Percentiles rank a stretch among this genome's conserved stretches.
Evolutionary conservation across 30 jellyfish, hydroid and myxozoan species (phyloP).

Genomic region (Chironex yamaguchii): DNA sequence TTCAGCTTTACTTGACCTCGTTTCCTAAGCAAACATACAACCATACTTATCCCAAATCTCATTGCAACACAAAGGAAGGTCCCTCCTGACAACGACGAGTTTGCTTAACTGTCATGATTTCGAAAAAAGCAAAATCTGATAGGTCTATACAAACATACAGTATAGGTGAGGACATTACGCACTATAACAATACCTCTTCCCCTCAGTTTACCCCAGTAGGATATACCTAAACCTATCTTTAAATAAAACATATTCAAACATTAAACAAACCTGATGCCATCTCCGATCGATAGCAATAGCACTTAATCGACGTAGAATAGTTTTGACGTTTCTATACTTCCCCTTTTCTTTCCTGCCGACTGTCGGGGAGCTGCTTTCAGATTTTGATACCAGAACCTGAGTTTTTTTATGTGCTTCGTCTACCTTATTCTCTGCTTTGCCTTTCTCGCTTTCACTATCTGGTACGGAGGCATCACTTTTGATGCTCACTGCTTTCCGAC

Average conservation of each 20-base stretch:
- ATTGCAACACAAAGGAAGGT: too few relatives aligned
- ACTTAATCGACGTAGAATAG: slow-evolving; percentile 91
- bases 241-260: not conserved
- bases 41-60: too few relatives aligned
- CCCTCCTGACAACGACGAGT: too few relatives aligned
- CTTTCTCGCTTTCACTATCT: not conserved
- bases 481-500: slow-evolving; percentile 63
- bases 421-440: not conserved
- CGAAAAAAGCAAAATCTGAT: too few relatives aligned
- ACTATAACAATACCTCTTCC: too few relatives aligned
- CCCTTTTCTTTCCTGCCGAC: slow-evolving; percentile 88
- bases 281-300: slow-evolving; percentile 93
- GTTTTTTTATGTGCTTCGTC: not conserved
- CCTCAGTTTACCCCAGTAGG: not conserved
- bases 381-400: slow-evolving; percentile 12
- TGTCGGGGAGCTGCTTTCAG: slow-evolving; percentile 71
- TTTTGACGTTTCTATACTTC: slow-evolving; percentile 89
- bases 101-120: too few relatives aligned
- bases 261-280: slow-evolving; percentile 86
- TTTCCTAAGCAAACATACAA: too few relatives aligned
- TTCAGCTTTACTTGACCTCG: too few relatives aligned
- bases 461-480: slow-evolving; percentile 26
- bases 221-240: not conserved
- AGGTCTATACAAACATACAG: too few relatives aligned
- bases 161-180: too few relatives aligned